A percentile compares a stretch with the other conserved stretches of the same genome.
Evolutionary conservation across 2,113 vertebrate genomes (phyloP).

Genomic region (Pedionomus torquatus): DNA sequence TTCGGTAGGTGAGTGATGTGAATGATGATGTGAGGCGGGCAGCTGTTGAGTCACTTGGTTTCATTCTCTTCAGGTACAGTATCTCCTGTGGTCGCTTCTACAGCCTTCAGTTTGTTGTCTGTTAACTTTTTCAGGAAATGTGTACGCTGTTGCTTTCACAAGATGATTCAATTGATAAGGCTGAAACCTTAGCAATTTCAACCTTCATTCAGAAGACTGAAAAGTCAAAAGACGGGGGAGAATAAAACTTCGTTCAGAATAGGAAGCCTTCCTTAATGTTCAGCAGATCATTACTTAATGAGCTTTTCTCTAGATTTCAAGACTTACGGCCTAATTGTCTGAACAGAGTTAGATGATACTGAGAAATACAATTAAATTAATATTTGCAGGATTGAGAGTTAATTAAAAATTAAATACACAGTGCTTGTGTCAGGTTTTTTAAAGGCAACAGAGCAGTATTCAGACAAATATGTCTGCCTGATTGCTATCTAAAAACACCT

Average conservation of each 20-base stretch:
- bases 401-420: constrained; percentile 27
- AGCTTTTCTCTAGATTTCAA: neutral
- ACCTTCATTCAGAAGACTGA: neutral
- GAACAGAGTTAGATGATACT: neutral
- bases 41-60: constrained; percentile 97
- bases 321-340: neutral
- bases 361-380: constrained; percentile 20
- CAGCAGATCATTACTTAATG: neutral
- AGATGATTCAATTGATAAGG: neutral
- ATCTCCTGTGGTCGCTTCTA: neutral
- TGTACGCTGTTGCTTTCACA: neutral
- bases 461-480: neutral
- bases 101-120: neutral
- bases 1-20: constrained; percentile 92
- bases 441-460: neutral
- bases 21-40: constrained; percentile 97
- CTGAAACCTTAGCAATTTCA: no score
- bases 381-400: neutral
- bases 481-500: neutral
- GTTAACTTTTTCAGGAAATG: neutral
- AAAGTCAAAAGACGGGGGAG: neutral
- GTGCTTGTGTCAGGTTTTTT: neutral
- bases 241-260: neutral
- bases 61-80: constrained; percentile 96
- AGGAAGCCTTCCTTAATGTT: neutral